Conservation (phyloP, 2,113 vertebrate genomes). For the Tetrao urogallus region DNA sequence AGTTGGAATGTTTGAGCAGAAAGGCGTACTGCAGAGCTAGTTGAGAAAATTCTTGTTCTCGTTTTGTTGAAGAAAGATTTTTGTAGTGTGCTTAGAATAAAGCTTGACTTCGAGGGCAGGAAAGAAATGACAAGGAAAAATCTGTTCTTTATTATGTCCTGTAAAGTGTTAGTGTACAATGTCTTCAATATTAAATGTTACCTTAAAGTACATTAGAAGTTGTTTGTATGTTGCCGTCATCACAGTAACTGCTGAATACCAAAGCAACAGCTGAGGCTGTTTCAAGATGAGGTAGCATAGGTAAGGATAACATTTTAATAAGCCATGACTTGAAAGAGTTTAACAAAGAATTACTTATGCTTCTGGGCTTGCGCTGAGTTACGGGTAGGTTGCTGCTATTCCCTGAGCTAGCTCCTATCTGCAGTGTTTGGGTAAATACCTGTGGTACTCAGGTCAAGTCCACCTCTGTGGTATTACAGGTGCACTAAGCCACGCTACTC, state of each 20-base stretch:
- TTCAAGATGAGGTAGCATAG: not conserved
- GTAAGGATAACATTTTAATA: not conserved
- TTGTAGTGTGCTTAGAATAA: not conserved
- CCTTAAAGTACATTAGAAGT: not conserved
- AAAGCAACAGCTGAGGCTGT: not conserved
- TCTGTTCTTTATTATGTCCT: not conserved
- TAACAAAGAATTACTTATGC: not conserved
- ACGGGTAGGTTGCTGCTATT: fast-evolving
- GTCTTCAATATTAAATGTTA: not conserved
- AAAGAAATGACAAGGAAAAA: not conserved
- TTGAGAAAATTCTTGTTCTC: not conserved
- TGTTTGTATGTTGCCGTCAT: not conserved
- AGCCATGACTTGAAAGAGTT: not conserved
- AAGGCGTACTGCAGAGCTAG: not conserved
- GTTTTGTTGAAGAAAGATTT: not conserved
- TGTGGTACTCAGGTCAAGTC: not conserved
- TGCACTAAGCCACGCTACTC: not conserved
- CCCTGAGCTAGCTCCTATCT: fast-evolving
- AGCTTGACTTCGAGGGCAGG: not conserved
- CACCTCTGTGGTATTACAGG: not conserved
- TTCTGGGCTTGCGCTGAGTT: not conserved
- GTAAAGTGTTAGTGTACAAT: not conserved
- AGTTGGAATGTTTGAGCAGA: not conserved
- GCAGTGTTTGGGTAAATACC: not conserved
- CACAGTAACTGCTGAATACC: not conserved